These are phyloP conservation scores for Batillaria attramentaria DNA, from an alignment of 1,140 invertebrate genomes.

Conservation along the genomic window DNA sequence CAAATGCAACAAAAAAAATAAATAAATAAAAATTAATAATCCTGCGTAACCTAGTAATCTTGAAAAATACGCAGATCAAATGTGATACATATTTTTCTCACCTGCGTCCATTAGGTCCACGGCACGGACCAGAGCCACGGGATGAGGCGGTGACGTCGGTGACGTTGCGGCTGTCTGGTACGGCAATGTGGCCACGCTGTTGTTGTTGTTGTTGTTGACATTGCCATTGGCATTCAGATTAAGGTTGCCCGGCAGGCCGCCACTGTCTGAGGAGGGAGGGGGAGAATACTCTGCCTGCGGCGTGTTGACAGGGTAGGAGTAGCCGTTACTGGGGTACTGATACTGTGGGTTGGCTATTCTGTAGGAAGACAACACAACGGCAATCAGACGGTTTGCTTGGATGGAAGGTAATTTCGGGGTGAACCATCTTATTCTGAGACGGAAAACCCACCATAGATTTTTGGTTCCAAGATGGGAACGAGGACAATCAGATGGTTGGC, in stretches of 20 bases:
- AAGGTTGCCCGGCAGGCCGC: conserved; percentile 23
- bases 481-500: no score
- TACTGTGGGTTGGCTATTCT: conserved; percentile 17
- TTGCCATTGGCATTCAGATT: conserved; percentile 34
- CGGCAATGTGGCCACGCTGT: conserved; percentile 40
- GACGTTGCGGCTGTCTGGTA: conserved; percentile 44
- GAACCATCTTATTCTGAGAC: no score
- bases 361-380: background rate
- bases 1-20: no score
- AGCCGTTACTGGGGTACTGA: conserved; percentile 42
- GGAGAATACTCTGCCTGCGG: conserved; percentile 31
- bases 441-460: no score
- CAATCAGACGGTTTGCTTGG: no score
- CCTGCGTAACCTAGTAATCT: no score
- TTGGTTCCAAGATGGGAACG: no score
- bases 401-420: no score
- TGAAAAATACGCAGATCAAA: no score
- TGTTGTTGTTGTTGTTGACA: conserved; percentile 47
- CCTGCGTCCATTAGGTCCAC: conserved; percentile 63
- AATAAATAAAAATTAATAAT: no score
- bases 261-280: conserved; percentile 19
- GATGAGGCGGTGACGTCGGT: conserved; percentile 46
- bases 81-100: no score
- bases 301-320: conserved; percentile 31
- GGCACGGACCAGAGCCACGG: conserved; percentile 54